Evolutionary conservation across 1,140 invertebrate species (phyloP).

Genomic region (Rhysida immarginata): DNA sequence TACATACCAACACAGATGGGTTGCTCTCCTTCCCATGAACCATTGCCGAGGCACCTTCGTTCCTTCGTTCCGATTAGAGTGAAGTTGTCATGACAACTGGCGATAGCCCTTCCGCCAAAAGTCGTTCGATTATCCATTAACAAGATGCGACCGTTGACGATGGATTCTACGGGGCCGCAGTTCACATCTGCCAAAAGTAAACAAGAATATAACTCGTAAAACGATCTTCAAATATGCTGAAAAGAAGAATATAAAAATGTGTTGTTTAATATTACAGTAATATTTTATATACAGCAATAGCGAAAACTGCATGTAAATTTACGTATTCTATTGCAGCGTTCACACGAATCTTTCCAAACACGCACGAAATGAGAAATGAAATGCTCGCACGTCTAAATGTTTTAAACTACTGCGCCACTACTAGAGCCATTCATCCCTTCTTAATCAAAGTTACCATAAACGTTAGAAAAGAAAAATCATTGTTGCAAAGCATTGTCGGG

Average conservation of each 20-base stretch:
- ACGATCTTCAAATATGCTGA: too few species aligned
- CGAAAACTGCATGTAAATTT: too few species aligned
- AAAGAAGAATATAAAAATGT: too few species aligned
- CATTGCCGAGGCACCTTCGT: conserved; percentile 58
- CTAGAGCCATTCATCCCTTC: too few species aligned
- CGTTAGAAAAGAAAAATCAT: too few species aligned
- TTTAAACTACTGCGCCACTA: background rate
- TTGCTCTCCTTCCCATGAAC: conserved; percentile 59
- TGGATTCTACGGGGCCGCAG: conserved; percentile 49
- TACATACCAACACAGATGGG: conserved; percentile 57
- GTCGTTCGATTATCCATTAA: conserved; percentile 54
- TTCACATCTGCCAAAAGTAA: conserved; percentile 51
- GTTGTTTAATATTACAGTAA: background rate
- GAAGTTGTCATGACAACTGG: conserved; percentile 67
- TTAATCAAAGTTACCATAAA: too few species aligned
- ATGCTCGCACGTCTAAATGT: too few species aligned
- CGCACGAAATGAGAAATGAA: too few species aligned
- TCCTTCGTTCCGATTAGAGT: conserved; percentile 54
- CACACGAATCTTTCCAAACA: conserved; percentile 1
- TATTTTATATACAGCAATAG: too few species aligned
- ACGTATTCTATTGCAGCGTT: too few species aligned
- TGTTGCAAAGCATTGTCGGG: too few species aligned
- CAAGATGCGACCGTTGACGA: conserved; percentile 55
- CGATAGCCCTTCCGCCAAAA: conserved; percentile 53
- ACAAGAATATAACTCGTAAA: too few species aligned